Base-by-base conservation (phyloP, 2,113 vertebrate species). In the Motacilla alba region DNA sequence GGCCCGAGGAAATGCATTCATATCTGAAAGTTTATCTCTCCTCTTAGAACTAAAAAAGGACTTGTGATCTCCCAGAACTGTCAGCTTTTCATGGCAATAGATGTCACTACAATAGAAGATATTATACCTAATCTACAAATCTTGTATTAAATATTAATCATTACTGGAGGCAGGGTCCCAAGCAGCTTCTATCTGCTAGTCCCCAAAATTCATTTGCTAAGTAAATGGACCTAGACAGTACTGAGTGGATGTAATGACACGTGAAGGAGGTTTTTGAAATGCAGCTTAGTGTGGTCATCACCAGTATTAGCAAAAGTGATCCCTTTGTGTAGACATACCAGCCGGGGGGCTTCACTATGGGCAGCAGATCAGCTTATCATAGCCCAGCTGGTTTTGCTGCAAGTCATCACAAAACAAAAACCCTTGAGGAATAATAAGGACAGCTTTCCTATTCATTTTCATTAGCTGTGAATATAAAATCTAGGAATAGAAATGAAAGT, bases 281-380 rank as follows among this genome's bases (percentile, higher is more conserved):
- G 87, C 77, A 83, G 46, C 27, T 41, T 7, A 5, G 15, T 28
- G 67, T 39, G 28, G 30, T 60, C 62, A 39, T 15, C 49, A 37
- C 15, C 28, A 49, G 15, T 4, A 0, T 13, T 35, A 27, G 37
- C 15, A 0, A 5, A 31, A 41, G 21, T 4, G 22, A 77, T 35
- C 55, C n/a, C 23, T 41, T 39, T 41, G 49, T 39, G 37, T 50
- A 64, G 58, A 47, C 28, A 14, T 24, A 23, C 28, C 39, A 21
- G 2, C 12, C 5, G 60, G 20, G n/a, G 15, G 55, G 28, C 53
- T 39, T 33, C 21, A 5, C 8, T 0, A 2, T 15, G 35, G 67
- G 33, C 46, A 64, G 21, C 35, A 80, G 49, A 53, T n/a, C 47
- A 63, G 60, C 20, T 2, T 24, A 20, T 37, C 64, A 43, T 62